Evolutionary conservation across 1,140 invertebrate species (phyloP), one percentile per base, ranked within the genome.

Genomic region (Euborellia annulipes): DNA sequence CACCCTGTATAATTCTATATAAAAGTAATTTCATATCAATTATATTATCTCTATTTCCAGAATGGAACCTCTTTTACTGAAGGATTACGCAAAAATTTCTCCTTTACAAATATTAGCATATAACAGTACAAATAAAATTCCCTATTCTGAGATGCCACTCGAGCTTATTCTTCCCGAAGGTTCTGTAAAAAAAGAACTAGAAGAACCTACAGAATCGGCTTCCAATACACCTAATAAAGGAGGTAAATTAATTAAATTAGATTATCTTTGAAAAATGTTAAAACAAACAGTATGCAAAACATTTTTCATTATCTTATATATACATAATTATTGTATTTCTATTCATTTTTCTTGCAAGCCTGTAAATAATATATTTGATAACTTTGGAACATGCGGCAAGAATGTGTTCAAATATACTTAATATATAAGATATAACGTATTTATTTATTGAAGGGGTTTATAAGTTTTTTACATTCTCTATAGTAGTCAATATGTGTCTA

Each of bases 61-160:
- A 50, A 68, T 86, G 59, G 82, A 86, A 58, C 82, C 82, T 36
- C 62, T 86, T 18, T 62, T 83, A 21, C 67, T 79, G 46, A 72
- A 73, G 52, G 71, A 73, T 43, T 84, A 82, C 52, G 63, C 68
- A 30, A 71, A 73, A 55, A 71, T 83, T 43, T 68, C 74, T 43
- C 81, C 82, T 30, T 61, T 84, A 43, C 62, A 70, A 22, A 75
- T 85, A 48, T 72, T 76, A 43, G 65, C 73, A 3, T 76, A 73
- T 66, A 67, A 56, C 57, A 66, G 39, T 51, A 65, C 36, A 63
- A 68, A 30, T 67, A 70, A 52, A 56, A 59, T 45, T 53, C 66
- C 54, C 11, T 77, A 62, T 56, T 62, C 41, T 57, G 55, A 60
- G 53, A 58, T 63, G 58, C 62, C 50, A 55, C 66, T 54, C 50